These are phyloP conservation scores for Sphenodon punctatus DNA, from an alignment of 2,797 vertebrate species.

Conservation along the genomic window DNA sequence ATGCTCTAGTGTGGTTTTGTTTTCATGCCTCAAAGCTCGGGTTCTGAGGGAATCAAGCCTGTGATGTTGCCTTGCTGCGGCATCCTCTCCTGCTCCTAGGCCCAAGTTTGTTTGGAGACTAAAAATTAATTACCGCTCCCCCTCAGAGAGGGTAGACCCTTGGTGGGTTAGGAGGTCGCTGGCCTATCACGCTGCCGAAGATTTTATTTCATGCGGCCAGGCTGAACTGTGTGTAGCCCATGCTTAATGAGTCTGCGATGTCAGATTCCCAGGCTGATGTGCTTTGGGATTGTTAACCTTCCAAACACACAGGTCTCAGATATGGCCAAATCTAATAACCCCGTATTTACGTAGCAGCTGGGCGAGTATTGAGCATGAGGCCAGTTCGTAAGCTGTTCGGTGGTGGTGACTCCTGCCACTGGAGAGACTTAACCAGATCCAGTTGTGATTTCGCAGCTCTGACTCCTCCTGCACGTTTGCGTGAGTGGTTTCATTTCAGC, in stretches of 20 bases:
- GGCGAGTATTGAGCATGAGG: background rate
- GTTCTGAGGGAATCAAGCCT: too few species aligned
- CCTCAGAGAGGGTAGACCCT: background rate
- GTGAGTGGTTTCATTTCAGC: too few species aligned
- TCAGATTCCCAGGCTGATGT: background rate
- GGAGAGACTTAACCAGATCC: too few species aligned
- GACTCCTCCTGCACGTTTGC: too few species aligned
- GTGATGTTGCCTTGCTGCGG: too few species aligned
- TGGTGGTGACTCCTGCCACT: too few species aligned
- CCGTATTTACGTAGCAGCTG: background rate
- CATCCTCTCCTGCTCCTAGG: background rate
- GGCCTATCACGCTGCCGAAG: background rate
- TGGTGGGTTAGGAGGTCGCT: background rate
- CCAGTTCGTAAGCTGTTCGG: too few species aligned
- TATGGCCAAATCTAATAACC: background rate
- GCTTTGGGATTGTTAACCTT: slow-evolving; percentile 14
- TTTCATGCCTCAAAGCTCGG: too few species aligned
- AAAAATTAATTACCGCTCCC: slow-evolving; percentile 20
- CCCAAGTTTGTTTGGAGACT: background rate
- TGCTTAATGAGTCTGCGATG: slow-evolving; percentile 9
- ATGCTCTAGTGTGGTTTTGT: too few species aligned
- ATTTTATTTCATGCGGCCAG: background rate
- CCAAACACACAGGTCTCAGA: background rate
- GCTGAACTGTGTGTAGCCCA: background rate
- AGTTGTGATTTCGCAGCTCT: too few species aligned